phyloP scores from a whole-genome alignment of 2,797 vertebrate genomes.

The Lophotriccus pileatus region DNA sequence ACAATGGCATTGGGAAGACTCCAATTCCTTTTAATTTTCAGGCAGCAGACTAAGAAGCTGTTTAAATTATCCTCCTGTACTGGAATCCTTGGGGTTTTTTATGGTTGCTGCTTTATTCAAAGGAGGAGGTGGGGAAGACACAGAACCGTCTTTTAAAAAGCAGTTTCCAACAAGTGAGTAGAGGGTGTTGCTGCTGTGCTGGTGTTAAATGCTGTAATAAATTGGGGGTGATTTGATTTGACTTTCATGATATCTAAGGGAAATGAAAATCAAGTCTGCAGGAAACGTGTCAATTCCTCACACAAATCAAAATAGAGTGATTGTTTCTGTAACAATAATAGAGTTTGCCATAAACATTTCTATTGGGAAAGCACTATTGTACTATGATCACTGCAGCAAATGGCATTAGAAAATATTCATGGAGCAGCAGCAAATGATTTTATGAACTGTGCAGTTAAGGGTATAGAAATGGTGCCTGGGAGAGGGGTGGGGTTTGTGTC shows the following conservation, averaged over 20 bases:
- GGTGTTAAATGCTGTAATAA: constrained; percentile 30
- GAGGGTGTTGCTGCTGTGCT: background rate
- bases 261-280: constrained; percentile 51
- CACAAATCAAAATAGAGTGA: constrained; percentile 7
- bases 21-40: background rate
- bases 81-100: background rate
- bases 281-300: constrained; percentile 44
- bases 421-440: constrained; percentile 4
- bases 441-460: background rate
- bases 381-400: constrained; percentile 11
- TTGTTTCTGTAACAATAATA: constrained; percentile 36
- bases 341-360: constrained; percentile 30
- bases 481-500: background rate
- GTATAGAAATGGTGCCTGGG: background rate
- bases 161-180: background rate
- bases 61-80: background rate
- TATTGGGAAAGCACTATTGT: background rate
- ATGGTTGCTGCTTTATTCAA: background rate
- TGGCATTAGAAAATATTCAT: background rate
- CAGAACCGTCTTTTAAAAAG: background rate
- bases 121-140: background rate
- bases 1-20: background rate
- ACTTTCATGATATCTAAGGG: constrained; percentile 22
- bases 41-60: background rate
- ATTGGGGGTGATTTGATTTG: constrained; percentile 28